A percentile compares a stretch with the other conserved stretches of the same genome.
These are phyloP conservation scores for Ctenoplectra terminalis DNA, from an alignment of 1,140 invertebrate genomes.

Conservation along the genomic window DNA sequence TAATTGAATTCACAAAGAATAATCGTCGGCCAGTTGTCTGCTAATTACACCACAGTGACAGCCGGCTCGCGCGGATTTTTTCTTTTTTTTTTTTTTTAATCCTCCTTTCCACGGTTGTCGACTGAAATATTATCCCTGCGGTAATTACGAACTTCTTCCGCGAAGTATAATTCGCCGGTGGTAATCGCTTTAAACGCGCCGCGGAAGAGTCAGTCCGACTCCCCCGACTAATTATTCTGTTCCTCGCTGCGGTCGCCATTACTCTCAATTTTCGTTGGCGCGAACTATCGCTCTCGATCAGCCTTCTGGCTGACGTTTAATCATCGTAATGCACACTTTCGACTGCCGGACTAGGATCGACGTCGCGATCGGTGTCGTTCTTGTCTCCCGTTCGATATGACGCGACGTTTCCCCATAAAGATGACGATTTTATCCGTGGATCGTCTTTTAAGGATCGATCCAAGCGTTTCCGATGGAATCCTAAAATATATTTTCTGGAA, in stretches of 20 bases:
- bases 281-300: conserved; percentile 7
- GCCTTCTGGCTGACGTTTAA: neutral
- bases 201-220: neutral
- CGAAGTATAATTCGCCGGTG: neutral
- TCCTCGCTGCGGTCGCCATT: neutral
- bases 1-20: neutral
- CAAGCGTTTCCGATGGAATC: neutral
- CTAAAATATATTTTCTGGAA: neutral
- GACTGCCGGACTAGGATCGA: no score
- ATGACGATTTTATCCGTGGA: neutral
- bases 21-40: neutral
- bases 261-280: neutral
- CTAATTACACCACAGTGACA: neutral
- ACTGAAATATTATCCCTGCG: conserved; percentile 11
- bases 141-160: conserved; percentile 13
- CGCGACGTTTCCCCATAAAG: no score
- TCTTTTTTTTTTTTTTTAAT: conserved; percentile 4
- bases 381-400: neutral
- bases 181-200: conserved; percentile 30
- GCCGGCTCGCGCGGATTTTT: neutral
- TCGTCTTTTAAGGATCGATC: neutral
- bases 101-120: neutral
- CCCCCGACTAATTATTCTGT: conserved; percentile 20
- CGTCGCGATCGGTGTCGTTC: neutral
- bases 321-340: conserved; percentile 7